Percentiles rank a stretch among this genome's conserved stretches.
phyloP scores from a whole-genome alignment of 1,140 invertebrate genomes.

The Zaprionus taronus region DNA sequence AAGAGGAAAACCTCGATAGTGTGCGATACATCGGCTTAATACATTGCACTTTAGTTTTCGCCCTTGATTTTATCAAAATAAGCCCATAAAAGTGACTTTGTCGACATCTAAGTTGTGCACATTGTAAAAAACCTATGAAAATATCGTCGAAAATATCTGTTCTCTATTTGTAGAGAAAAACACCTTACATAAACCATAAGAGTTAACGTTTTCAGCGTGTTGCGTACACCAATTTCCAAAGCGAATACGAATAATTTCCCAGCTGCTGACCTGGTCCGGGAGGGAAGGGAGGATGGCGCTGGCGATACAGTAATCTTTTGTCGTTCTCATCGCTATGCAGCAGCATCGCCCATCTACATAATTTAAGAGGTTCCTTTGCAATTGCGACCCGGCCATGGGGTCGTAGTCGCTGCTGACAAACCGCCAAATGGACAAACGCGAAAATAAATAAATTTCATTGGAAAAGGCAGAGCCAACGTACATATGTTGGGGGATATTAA shows the following conservation, averaged over 20 bases:
- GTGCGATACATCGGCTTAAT: too few relatives aligned
- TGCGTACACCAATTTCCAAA: background rate
- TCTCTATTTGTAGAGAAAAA: background rate
- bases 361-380: constrained; percentile 36
- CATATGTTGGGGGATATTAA: background rate
- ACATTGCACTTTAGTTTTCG: too few relatives aligned
- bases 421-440: constrained; percentile 37
- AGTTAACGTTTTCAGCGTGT: background rate
- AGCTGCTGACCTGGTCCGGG: background rate
- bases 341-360: constrained; percentile 28
- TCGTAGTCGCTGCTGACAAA: constrained; percentile 11
- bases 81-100: too few relatives aligned
- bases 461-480: background rate
- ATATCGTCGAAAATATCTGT: background rate
- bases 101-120: too few relatives aligned
- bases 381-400: constrained; percentile 6
- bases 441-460: constrained; percentile 53
- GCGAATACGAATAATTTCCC: constrained; percentile 21
- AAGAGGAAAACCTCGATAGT: too few relatives aligned
- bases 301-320: constrained; percentile 39
- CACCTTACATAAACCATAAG: constrained; percentile 23
- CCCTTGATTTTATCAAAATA: too few relatives aligned
- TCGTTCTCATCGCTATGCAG: constrained; percentile 41
- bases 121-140: too few relatives aligned
- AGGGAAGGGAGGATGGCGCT: background rate